Base-by-base conservation (phyloP, 2,113 vertebrate genomes). In the Proteles cristata region DNA sequence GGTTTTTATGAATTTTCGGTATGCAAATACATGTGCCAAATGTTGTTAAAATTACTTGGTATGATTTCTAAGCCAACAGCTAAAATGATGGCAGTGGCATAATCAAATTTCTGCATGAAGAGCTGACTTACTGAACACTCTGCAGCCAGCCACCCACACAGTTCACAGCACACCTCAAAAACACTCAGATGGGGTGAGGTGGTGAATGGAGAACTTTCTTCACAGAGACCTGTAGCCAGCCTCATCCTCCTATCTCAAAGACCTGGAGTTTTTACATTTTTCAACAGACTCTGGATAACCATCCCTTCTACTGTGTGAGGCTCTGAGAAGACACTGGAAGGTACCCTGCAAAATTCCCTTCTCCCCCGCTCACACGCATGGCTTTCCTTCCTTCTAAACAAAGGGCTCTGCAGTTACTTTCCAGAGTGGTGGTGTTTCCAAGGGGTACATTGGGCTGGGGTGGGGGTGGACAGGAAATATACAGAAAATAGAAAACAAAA, bases 401-500 rank as follows among this genome's bases (percentile, higher is more conserved):
- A 96, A 96, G 35, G 66, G 16, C 48, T 28, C 84, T 93, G 73
- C 55, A 58, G 69, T 69, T 94, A 31, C 86, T 90, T 43, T 89
- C 50, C 4, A 7, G 53, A 95, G 26, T 9, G 84, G 85, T 86
- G 63, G 63, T 12, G 16, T 71, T 90, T 96, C 69, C 63, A 43
- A 2, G 50, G 73, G 28, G 48, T 58, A 3, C 58, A 10, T 15
- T 73, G 71, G 71, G 19, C 39, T 74, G 33, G 55, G n/a, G 63
- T 83, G 86, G 63, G 76, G 55, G 88, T 68, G 21, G 73, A 79
- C 96, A 97, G 94, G 96, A 98, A 97, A 95, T 53, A 96, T 26
- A 94, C 87, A 96, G 94, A 97, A 97, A 97, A 96, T 95, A 82
- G 96, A 97, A 98, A 98, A 98, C 90, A 98, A 98, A 93, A 98